Evolutionary conservation across 2,797 vertebrate genomes (phyloP).

Genomic region (Mormyrus proboscirostris): DNA sequence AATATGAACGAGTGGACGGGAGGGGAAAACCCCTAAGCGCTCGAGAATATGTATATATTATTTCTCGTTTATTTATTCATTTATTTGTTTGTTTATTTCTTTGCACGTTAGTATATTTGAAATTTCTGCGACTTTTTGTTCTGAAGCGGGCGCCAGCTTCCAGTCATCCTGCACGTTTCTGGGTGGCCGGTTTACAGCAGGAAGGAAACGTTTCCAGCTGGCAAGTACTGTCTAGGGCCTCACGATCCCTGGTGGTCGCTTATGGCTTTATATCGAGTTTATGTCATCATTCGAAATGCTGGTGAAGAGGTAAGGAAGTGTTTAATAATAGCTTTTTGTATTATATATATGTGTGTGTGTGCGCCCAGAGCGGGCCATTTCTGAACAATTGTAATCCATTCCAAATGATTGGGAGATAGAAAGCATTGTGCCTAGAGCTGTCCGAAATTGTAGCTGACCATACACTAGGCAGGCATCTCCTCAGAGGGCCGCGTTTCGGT

Average conservation of each 20-base stretch:
- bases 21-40: not conserved
- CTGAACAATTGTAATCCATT: not conserved
- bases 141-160: not conserved
- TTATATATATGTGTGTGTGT: not conserved
- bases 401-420: constrained; percentile 3
- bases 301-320: not conserved
- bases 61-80: not conserved
- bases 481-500: not conserved
- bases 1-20: not conserved
- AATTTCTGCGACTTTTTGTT: not conserved
- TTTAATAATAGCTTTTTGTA: not conserved
- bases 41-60: not conserved
- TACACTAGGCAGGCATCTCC: not conserved
- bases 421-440: not conserved
- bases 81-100: not conserved
- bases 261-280: not conserved
- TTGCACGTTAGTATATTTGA: not conserved
- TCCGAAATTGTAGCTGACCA: not conserved
- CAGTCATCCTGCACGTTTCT: not conserved
- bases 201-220: not conserved
- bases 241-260: not conserved
- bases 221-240: not conserved
- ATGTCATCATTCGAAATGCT: not conserved
- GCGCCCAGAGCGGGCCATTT: not conserved
- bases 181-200: not conserved